These are phyloP conservation scores for Diorhabda carinulata DNA, from an alignment of 1,140 invertebrate species.

Conservation along the genomic window DNA sequence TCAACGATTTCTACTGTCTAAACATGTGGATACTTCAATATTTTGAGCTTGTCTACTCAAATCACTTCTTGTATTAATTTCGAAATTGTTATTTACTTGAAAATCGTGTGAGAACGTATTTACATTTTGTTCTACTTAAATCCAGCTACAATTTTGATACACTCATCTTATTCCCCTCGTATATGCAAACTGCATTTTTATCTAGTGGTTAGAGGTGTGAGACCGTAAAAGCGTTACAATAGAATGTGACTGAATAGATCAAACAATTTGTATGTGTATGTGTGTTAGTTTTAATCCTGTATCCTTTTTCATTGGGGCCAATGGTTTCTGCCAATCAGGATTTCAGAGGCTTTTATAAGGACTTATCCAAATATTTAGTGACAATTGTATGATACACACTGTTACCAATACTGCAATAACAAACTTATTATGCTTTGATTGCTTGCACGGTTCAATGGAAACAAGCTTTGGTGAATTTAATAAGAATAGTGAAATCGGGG, in stretches of 20 bases:
- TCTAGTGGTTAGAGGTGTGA: slow-evolving; percentile 12
- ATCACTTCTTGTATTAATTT: too few relatives aligned
- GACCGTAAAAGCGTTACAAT: slow-evolving; percentile 20
- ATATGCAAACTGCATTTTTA: background rate
- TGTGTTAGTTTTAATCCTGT: slow-evolving; percentile 18
- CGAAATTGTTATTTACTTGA: too few relatives aligned
- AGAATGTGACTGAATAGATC: slow-evolving; percentile 8
- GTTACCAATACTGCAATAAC: slow-evolving; percentile 19
- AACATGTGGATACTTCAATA: too few relatives aligned
- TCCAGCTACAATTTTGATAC: background rate
- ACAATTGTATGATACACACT: slow-evolving; percentile 25
- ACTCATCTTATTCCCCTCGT: background rate
- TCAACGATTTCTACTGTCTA: too few relatives aligned
- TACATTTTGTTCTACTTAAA: too few relatives aligned
- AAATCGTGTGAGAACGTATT: too few relatives aligned
- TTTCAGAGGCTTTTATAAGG: slow-evolving; percentile 15
- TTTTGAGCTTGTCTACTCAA: too few relatives aligned
- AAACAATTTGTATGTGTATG: background rate
- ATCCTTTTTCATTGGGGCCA: slow-evolving; percentile 15
- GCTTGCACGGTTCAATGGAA: slow-evolving; percentile 7
- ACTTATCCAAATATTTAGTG: slow-evolving; percentile 24
- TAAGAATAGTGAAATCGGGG: too few relatives aligned
- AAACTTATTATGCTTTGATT: slow-evolving; percentile 18
- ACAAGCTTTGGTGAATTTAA: too few relatives aligned
- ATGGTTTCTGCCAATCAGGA: slow-evolving; percentile 19